Evolutionary conservation across 1,140 invertebrate species (phyloP).

Genomic region (Meloidogyne exigua): DNA sequence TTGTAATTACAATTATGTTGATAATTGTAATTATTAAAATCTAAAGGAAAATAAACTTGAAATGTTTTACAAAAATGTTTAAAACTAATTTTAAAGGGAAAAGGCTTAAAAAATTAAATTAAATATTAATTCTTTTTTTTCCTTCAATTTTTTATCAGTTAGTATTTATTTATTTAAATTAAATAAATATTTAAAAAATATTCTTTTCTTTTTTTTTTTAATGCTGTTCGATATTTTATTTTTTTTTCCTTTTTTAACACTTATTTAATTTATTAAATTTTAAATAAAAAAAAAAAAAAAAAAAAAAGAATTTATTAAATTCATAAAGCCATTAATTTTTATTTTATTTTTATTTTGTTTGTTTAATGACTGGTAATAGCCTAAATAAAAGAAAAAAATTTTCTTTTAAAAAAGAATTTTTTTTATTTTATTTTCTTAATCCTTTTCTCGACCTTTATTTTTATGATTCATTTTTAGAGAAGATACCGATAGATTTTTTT

Average conservation of each 20-base stretch:
- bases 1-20: background rate
- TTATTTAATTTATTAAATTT: background rate
- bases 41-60: background rate
- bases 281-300: background rate
- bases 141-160: too few species aligned
- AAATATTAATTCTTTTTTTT: too few species aligned
- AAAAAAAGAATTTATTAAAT: background rate
- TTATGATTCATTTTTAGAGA: background rate
- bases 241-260: background rate
- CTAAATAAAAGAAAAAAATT: background rate
- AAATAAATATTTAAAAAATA: too few species aligned
- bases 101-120: too few species aligned
- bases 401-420: background rate
- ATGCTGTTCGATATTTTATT: too few species aligned
- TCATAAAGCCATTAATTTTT: background rate
- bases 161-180: too few species aligned
- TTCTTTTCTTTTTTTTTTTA: too few species aligned
- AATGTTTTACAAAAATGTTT: too few species aligned
- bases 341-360: constrained; percentile 3
- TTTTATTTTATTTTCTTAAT: background rate
- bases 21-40: background rate
- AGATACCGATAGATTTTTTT: background rate
- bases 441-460: background rate
- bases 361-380: background rate
- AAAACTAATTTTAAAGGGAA: too few species aligned